Percentiles rank a stretch among this genome's conserved stretches.
These are phyloP conservation scores for Semnornis frantzii DNA, from an alignment of 2,113 vertebrate species.

Conservation along the genomic window DNA sequence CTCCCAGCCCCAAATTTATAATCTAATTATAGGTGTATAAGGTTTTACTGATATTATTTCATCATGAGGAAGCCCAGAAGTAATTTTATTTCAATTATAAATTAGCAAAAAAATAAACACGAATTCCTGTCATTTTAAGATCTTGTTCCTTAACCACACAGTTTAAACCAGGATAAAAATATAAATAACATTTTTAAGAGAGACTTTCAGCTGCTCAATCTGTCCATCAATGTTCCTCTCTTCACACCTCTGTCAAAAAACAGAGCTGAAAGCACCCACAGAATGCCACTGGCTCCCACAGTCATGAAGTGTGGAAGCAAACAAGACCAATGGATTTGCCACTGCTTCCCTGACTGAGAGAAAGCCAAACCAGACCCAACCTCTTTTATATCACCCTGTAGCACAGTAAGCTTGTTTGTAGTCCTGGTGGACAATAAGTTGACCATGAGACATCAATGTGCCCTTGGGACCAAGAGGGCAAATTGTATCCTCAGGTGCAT, in stretches of 20 bases:
- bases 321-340: background rate
- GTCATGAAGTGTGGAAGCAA: background rate
- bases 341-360: background rate
- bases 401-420: too few species aligned
- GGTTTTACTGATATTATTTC: background rate
- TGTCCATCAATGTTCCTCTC: background rate
- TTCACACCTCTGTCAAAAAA: background rate
- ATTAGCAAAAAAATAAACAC: slow-evolving; percentile 2
- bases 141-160: background rate
- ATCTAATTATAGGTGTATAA: background rate
- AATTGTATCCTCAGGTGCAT: too few species aligned
- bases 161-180: background rate
- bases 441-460: too few species aligned
- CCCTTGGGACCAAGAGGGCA: too few species aligned
- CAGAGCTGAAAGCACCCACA: background rate
- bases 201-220: background rate
- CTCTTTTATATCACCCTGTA: too few species aligned
- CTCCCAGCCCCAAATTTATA: background rate
- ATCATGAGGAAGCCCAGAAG: background rate
- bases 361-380: background rate
- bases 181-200: background rate
- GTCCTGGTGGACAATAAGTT: too few species aligned
- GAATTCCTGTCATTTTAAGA: background rate
- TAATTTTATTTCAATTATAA: slow-evolving; percentile 26
- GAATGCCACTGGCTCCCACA: background rate